Percentiles rank a stretch among this genome's conserved stretches.
Evolutionary conservation across 1,140 invertebrate genomes (phyloP).

Genomic region (Scaptodrosophila lebanonensis): DNA sequence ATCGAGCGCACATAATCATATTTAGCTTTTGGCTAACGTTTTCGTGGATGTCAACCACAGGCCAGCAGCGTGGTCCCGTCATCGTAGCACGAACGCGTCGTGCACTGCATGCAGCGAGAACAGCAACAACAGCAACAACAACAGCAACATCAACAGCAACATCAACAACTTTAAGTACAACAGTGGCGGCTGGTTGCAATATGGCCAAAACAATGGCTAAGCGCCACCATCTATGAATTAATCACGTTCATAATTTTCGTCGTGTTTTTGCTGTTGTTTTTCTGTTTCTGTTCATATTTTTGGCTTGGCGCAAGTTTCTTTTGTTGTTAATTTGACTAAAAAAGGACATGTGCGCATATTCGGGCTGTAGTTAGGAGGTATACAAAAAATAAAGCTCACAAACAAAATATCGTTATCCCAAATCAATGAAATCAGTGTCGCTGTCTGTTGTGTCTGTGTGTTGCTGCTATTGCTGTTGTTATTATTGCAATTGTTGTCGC

Average conservation of each 20-base stretch:
- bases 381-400: too few relatives aligned
- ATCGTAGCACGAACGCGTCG: conserved; percentile 45
- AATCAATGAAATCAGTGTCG: too few relatives aligned
- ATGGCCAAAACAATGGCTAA: conserved; percentile 63
- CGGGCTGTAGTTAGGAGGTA: neutral
- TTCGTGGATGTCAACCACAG: conserved; percentile 63
- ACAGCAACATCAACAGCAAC: neutral
- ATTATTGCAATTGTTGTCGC: too few relatives aligned
- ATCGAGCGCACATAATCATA: conserved; percentile 74
- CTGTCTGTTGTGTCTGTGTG: too few relatives aligned
- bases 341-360: conserved; percentile 44
- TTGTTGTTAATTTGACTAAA: conserved; percentile 64
- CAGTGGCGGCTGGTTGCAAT: conserved; percentile 13
- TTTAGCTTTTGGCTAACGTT: conserved; percentile 63
- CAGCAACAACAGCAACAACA: too few relatives aligned
- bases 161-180: too few relatives aligned
- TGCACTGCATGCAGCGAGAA: conserved; percentile 31
- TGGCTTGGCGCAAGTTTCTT: conserved; percentile 20
- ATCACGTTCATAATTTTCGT: conserved; percentile 73
- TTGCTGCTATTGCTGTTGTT: too few relatives aligned
- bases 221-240: conserved; percentile 75
- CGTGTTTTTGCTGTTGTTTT: conserved; percentile 42
- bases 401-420: neutral
- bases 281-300: conserved; percentile 47
- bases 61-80: conserved; percentile 26